phyloP scores from a whole-genome alignment of 2,888 invertebrate species.

The Apodemia duryi region DNA sequence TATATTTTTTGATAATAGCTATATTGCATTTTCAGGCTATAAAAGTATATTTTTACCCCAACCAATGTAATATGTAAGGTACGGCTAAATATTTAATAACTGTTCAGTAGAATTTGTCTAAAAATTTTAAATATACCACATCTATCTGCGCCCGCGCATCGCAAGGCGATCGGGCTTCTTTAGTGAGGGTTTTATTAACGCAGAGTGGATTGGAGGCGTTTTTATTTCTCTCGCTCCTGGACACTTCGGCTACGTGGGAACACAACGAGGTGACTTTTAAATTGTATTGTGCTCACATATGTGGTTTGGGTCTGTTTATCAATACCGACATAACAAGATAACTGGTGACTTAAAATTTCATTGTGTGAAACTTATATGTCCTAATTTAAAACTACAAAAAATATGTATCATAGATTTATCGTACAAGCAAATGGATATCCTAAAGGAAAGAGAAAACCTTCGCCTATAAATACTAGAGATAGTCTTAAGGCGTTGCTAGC shows the following conservation, averaged over 20 bases:
- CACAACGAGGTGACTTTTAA: constrained; percentile 54
- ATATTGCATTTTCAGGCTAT: too few relatives aligned
- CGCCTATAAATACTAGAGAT: too few relatives aligned
- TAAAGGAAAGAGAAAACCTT: too few relatives aligned
- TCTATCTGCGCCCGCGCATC: constrained; percentile 60
- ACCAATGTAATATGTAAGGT: too few relatives aligned
- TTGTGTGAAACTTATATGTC: constrained; percentile 14
- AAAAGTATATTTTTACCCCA: too few relatives aligned
- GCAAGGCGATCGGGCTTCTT: constrained; percentile 59
- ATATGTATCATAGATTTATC: too few relatives aligned
- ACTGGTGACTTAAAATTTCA: not conserved
- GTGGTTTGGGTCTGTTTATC: constrained; percentile 23
- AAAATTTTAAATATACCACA: constrained; percentile 38
- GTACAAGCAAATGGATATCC: too few relatives aligned
- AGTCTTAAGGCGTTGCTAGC: too few relatives aligned
- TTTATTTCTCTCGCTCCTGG: constrained; percentile 63
- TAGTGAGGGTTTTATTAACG: constrained; percentile 71
- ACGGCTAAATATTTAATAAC: too few relatives aligned
- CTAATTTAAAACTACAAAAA: too few relatives aligned
- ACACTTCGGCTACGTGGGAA: constrained; percentile 57
- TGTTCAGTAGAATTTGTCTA: constrained; percentile 35
- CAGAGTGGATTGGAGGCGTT: constrained; percentile 57
- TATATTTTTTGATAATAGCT: too few relatives aligned
- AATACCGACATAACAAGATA: constrained; percentile 17
- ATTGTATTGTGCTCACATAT: constrained; percentile 38